Evolutionary conservation across 2,888 invertebrate genomes (phyloP).

Genomic region (Synergus itoensis): DNA sequence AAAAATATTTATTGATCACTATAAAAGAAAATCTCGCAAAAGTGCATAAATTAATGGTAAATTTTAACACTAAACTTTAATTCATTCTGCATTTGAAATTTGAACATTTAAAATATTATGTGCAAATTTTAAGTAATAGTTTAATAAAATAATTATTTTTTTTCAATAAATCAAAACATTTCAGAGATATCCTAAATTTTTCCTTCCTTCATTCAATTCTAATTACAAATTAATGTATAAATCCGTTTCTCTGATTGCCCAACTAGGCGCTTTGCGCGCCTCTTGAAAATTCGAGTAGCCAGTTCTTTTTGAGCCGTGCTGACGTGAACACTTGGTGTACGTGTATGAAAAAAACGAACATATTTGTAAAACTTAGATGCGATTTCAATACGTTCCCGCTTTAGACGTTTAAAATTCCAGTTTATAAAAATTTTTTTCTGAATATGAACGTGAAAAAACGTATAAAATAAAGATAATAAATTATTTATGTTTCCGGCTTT

Average conservation of each 20-base stretch:
- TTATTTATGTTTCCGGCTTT: neutral
- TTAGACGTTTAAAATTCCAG: neutral
- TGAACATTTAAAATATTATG: too few relatives aligned
- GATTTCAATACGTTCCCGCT: conserved; percentile 7
- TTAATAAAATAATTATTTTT: neutral
- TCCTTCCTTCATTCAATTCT: neutral
- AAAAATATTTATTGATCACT: too few relatives aligned
- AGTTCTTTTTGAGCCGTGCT: conserved; percentile 26
- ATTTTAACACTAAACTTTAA: too few relatives aligned
- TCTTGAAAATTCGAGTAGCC: conserved; percentile 15
- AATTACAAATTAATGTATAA: neutral
- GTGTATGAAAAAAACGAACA: conserved; percentile 21
- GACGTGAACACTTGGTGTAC: conserved; percentile 32
- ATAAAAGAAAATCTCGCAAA: too few relatives aligned
- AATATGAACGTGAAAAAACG: neutral
- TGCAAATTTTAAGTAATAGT: too few relatives aligned
- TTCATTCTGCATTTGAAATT: too few relatives aligned
- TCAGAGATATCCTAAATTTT: neutral
- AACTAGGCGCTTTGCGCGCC: conserved; percentile 27
- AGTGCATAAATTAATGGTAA: too few relatives aligned
- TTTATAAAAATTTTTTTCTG: neutral
- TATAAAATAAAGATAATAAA: conserved; percentile 1
- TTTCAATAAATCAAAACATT: neutral
- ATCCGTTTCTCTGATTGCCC: conserved; percentile 23
- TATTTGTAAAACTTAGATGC: neutral